Evolutionary conservation across 2,797 vertebrate genomes (phyloP), one percentile per base, ranked within the genome.

Genomic region (Centropyge bicolor): DNA sequence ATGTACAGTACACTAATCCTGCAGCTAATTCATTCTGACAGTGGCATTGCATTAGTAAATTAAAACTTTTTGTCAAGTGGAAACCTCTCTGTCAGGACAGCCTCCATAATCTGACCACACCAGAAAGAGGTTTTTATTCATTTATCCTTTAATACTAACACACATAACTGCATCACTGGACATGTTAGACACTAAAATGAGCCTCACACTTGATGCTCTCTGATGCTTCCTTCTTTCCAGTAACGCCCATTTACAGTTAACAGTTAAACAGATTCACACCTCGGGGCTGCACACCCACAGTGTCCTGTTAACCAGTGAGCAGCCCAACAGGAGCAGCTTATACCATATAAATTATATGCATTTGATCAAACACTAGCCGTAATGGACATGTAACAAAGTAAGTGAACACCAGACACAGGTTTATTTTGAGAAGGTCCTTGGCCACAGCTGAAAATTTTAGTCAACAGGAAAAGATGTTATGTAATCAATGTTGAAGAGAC

Each of bases 61-160:
- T 46, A 12, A 64, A n/a, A 12, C 6, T 0, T 38, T 10, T 9
- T n/a, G 36, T 78, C 16, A 31, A 16, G 13, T 56, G 2, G 20
- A 74, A 65, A 54, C 41, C 41, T 46, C 35, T 46, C 55, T 3
- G 20, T 70, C 22, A 65, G 46, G 20, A 36, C 11, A 9, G 5
- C 35, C 17, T 20, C 62, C 7, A 71, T 46, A 13, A 56, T 54
- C 8, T 24, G 51, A 51, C 24, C 35, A 65, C 31, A 64, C 36
- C 65, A 55, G 6, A 51, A 35, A 56, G 5, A 8, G 1, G 16
- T 56, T 82, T 82, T 80, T 69, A 14, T 62, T 74, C 19, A 68
- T 46, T 27, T 38, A 7, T 64, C 17, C 73, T 78, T 83, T 69
- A 65, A 76, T 74, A 57, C 63, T 59, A 63, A 63, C 16, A 65